Base-by-base conservation (phyloP, 2,113 vertebrate species). In the Ptilonorhynchus violaceus region DNA sequence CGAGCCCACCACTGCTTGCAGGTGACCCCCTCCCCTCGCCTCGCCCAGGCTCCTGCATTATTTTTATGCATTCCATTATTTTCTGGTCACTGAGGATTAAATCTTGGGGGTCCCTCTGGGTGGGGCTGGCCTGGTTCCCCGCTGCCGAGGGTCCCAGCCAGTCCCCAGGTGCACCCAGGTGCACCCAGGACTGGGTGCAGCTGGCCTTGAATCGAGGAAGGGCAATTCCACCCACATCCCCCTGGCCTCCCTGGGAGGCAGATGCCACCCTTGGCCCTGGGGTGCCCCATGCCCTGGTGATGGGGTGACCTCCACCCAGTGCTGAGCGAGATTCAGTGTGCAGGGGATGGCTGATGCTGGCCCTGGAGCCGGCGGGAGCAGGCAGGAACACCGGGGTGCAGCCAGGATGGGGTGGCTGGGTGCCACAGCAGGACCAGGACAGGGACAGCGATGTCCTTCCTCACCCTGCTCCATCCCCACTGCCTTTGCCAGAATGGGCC, bases 191-290 rank as follows among this genome's bases (percentile, higher is more conserved):
- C 58, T 49, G 85, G 56, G 47, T 19, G 14, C 33, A 24, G n/a
- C 13, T 1, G 13, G 46, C 22, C 7, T 23, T 13, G 42, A 31
- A 18, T 12, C 8, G 27, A 83, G 56, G 39, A 76, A 74, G 12
- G 64, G 17, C 5, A 2, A 8, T 23, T 66, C 60, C 11, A 9
- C 25, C 70, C 2, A 1, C 27, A 17, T 12, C 27, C 15, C 28
- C 33, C 9, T 1, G 44, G 13, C 60, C 13, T 16, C 44, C 11
- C 27, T 2, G 2, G 16, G n/a, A 21, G 21, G 16, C 1, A 0
- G 30, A 17, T 30, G 41, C 53, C 41, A 17, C 28, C 75, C 78
- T 35, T 0, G 6, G 53, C 25, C 49, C 25, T 2, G 2, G 5
- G 18, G n/a, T 64, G 33, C 66, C 50, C 2, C 2, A 3, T 2